Evolutionary conservation across 30 jellyfish, hydroid and myxozoan species (phyloP).

Genomic region (Catostylus mosaicus): DNA sequence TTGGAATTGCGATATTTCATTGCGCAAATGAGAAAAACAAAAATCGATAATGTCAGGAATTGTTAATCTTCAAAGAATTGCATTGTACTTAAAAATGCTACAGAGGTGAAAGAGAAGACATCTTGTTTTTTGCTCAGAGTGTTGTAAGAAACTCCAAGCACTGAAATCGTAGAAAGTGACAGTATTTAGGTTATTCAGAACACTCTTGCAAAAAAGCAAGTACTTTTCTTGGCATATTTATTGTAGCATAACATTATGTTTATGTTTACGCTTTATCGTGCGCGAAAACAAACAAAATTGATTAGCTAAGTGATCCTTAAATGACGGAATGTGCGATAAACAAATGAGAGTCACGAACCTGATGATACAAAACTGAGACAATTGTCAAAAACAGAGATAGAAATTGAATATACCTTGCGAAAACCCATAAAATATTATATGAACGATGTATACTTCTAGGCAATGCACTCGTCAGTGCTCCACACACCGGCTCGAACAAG

Average conservation of each 20-base stretch:
- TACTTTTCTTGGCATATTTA: no score
- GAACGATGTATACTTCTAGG: background rate
- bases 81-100: background rate
- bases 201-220: no score
- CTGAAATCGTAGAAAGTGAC: no score
- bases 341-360: background rate
- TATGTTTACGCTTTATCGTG: background rate
- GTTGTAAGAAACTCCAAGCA: no score
- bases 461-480: background rate
- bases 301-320: background rate
- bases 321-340: no score
- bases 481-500: constrained; percentile 1
- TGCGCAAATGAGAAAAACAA: no score
- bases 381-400: background rate
- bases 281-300: background rate
- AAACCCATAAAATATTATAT: background rate
- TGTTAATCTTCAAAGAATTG: background rate
- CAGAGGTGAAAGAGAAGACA: background rate
- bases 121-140: background rate
- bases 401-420: background rate
- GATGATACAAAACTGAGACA: background rate
- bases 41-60: no score
- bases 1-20: no score
- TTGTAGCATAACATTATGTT: no score
- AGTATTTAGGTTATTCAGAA: no score